These are phyloP conservation scores for Elymnias hypermnestra DNA, from an alignment of 1,140 invertebrate species.

Conservation along the genomic window DNA sequence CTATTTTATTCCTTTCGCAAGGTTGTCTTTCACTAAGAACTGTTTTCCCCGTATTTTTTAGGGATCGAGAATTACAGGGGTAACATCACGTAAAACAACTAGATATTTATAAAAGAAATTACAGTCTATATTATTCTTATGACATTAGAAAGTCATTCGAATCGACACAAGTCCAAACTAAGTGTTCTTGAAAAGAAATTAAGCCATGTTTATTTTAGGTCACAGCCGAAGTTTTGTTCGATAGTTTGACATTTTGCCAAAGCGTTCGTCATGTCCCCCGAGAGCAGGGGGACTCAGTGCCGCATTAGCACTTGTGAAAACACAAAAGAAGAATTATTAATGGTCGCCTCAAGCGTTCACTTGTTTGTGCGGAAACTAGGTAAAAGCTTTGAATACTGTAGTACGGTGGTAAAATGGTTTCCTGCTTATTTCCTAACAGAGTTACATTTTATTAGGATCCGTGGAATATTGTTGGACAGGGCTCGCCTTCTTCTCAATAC, in stretches of 20 bases:
- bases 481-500: too few relatives aligned
- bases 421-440: too few relatives aligned
- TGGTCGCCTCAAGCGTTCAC: constrained; percentile 15
- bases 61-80: too few relatives aligned
- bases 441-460: too few relatives aligned
- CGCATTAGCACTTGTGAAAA: constrained; percentile 24
- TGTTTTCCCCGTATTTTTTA: too few relatives aligned
- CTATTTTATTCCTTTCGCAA: too few relatives aligned
- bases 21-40: too few relatives aligned
- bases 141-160: too few relatives aligned
- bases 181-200: not conserved
- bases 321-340: constrained; percentile 30
- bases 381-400: not conserved
- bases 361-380: constrained; percentile 7
- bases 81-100: too few relatives aligned
- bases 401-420: too few relatives aligned
- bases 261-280: constrained; percentile 13
- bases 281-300: constrained; percentile 18
- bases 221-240: constrained; percentile 16
- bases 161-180: not conserved
- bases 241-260: constrained; percentile 29
- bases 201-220: constrained; percentile 5
- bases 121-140: constrained; percentile 2
- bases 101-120: too few relatives aligned
- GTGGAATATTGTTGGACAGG: too few relatives aligned